Evolutionary conservation across 37 sponge, comb jelly and placozoan species (phyloP).

Genomic region (Beroe forskalii): DNA sequence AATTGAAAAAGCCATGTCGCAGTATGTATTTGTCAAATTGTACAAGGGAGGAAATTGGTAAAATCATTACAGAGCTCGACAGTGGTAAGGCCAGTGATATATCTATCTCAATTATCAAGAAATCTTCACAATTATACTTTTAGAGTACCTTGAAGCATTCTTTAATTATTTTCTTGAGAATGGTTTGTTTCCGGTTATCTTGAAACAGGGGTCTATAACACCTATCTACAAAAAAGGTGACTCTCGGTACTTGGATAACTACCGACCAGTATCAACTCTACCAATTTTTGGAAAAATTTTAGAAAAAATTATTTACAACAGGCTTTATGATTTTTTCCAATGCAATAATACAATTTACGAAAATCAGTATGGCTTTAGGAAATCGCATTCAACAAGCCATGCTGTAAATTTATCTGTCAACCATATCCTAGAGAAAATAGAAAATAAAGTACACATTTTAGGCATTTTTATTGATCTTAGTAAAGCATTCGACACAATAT

Average conservation of each 20-base stretch:
- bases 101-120: background rate
- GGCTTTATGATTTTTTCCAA: background rate
- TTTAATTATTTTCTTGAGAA: background rate
- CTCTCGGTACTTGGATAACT: background rate
- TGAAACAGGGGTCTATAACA: background rate
- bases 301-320: background rate
- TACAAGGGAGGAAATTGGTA: background rate
- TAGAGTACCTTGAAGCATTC: background rate
- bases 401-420: no score
- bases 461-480: background rate
- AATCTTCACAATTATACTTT: background rate
- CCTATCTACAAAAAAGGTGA: background rate
- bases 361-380: no score
- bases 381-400: no score
- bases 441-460: background rate
- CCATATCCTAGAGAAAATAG: background rate
- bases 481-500: no score
- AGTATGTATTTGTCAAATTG: background rate
- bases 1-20: background rate
- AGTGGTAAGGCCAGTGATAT: conserved; percentile 36
- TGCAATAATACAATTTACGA: no score
- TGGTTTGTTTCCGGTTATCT: background rate
- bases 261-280: no score
- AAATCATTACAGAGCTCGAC: background rate
- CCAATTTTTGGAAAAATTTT: background rate